A percentile compares a stretch with the other conserved stretches of the same genome.
Conservation (phyloP, 2,113 vertebrate species). For the Artemisiospiza belli region DNA sequence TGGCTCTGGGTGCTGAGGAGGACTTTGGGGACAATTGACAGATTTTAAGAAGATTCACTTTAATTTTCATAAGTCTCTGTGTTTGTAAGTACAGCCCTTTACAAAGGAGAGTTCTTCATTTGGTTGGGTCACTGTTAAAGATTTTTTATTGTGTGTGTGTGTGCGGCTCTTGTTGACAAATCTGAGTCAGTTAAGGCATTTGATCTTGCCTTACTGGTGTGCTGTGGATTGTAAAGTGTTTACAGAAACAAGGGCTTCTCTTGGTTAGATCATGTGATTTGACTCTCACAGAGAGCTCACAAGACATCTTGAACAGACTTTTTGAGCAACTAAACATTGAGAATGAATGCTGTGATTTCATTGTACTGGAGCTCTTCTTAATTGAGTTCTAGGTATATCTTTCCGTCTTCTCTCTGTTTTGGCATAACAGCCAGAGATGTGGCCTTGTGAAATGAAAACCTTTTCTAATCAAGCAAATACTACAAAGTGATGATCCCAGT, state of each 20-base stretch:
- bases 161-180: background rate
- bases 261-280: background rate
- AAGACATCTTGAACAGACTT: background rate
- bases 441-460: background rate
- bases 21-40: background rate
- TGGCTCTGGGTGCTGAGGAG: background rate
- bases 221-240: background rate
- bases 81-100: background rate
- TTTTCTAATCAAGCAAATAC: background rate
- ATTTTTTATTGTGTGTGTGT: background rate
- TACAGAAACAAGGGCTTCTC: background rate
- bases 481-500: background rate
- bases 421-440: background rate
- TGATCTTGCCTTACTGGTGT: background rate
- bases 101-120: background rate
- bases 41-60: background rate
- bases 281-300: background rate
- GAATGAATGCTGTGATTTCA: background rate
- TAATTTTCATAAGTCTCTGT: background rate
- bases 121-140: background rate
- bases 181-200: accelerated
- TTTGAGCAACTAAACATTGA: background rate
- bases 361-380: background rate
- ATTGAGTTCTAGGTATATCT: background rate
- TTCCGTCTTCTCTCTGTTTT: background rate